Percentiles rank a stretch among this genome's conserved stretches.
Conservation (phyloP, 2,888 invertebrate genomes). For the Nudaria mundana region DNA sequence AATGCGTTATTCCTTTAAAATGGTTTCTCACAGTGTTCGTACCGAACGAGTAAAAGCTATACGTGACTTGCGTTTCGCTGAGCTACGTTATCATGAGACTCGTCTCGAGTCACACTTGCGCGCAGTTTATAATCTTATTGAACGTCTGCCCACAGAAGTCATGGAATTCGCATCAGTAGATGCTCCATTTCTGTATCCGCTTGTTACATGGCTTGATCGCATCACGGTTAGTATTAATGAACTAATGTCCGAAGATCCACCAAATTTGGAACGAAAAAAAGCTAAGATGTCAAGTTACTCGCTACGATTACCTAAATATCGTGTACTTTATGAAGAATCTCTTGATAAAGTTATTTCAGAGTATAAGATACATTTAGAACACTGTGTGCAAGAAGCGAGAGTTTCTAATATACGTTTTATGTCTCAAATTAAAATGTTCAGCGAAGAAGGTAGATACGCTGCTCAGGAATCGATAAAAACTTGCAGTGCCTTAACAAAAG, state of each 20-base stretch:
- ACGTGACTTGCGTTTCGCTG: conserved; percentile 45
- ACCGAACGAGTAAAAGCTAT: conserved; percentile 54
- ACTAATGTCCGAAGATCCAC: conserved; percentile 31
- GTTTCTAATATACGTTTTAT: conserved; percentile 60
- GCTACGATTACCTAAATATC: conserved; percentile 49
- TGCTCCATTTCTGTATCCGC: conserved; percentile 51
- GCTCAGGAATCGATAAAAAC: conserved; percentile 50
- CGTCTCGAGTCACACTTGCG: conserved; percentile 56
- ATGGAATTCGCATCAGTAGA: conserved; percentile 46
- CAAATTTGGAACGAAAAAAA: conserved; percentile 45
- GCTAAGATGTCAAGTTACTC: conserved; percentile 62
- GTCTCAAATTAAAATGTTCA: conserved; percentile 48
- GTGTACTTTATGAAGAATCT: conserved; percentile 51
- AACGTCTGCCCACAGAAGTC: conserved; percentile 43
- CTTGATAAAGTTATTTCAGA: conserved; percentile 39
- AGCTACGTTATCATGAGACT: conserved; percentile 52
- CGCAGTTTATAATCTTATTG: conserved; percentile 48
- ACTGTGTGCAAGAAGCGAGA: conserved; percentile 57
- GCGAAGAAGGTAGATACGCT: conserved; percentile 57
- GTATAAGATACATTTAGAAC: conserved; percentile 42
- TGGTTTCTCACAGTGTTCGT: conserved; percentile 56
- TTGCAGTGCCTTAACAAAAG: conserved; percentile 40
- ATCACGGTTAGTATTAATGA: conserved; percentile 43
- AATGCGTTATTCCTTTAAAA: conserved; percentile 58
- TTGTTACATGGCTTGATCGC: conserved; percentile 43